phyloP scores from a whole-genome alignment of 2,888 invertebrate genomes.

The Pollenia angustigena region DNA sequence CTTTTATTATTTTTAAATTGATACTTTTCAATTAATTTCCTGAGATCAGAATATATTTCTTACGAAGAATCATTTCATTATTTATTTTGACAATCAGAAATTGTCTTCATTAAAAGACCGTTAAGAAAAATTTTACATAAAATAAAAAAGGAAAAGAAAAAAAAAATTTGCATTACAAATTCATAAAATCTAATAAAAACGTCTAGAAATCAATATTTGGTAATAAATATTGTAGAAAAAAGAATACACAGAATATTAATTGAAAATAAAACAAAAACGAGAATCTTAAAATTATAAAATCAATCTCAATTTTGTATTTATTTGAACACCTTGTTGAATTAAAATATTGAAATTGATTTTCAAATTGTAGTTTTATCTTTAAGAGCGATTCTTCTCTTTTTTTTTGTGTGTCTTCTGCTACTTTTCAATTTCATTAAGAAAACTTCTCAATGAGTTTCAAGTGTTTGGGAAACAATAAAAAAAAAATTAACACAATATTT shows the following conservation, averaged over 20 bases:
- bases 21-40: conserved; percentile 52
- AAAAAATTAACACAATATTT: neutral
- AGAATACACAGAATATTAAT: neutral
- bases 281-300: conserved; percentile 29
- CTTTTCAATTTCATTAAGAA: conserved; percentile 20
- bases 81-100: neutral
- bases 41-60: neutral
- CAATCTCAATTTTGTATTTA: neutral
- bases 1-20: conserved; percentile 36
- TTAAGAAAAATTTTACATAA: conserved; percentile 12
- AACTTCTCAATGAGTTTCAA: conserved; percentile 2
- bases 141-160: neutral
- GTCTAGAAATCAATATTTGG: conserved; percentile 36
- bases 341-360: conserved; percentile 43
- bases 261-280: neutral
- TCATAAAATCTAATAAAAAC: conserved; percentile 66
- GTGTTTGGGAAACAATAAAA: conserved; percentile 1
- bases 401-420: neutral
- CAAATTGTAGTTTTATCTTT: conserved; percentile 36
- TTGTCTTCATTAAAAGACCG: conserved; percentile 32
- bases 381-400: neutral
- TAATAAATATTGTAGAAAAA: conserved; percentile 43
- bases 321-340: conserved; percentile 25
- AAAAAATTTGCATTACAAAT: conserved; percentile 62
- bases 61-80: neutral